Base-by-base conservation (phyloP, 2,797 vertebrate species). In the Chelon auratus region DNA sequence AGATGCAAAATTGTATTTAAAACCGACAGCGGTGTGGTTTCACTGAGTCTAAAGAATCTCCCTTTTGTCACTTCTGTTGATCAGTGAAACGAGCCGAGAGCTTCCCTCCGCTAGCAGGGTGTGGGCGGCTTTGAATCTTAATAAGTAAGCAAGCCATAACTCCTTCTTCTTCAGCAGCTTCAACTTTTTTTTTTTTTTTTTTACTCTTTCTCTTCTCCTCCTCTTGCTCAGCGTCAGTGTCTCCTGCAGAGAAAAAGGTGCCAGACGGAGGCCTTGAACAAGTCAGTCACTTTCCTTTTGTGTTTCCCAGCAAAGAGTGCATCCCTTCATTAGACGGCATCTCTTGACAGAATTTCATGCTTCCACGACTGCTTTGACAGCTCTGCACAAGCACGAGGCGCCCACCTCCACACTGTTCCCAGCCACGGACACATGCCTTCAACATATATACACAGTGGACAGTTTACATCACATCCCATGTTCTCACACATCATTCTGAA, bases 251-350 rank as follows among this genome's bases (percentile, higher is more conserved):
- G 61, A 74, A 72, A 33, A 75, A 65, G 69, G 69, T 87, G 89
- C 84, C 82, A 91, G 87, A 86, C 77, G 37, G 77, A 71, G 81
- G 80, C 87, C 83, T 90, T 84, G 89, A 87, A 75, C 82, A 15
- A 87, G 85, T 86, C 86, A 86, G 47, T 86, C 89, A 83, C 76
- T 72, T 64, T 83, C 66, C 64, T 62, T 89, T 89, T 89, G 86
- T 89, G 87, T 74, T 80, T 76, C 80, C 75, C 57, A 53, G 75
- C 67, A 42, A 8, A 82, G 72, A 85, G 77, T 71, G 78, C 76
- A 85, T 90, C 69, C 82, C 87, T 91, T 92, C 87, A 89, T 93
- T 92, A 92, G 82, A 87, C 72, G 63, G 78, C 75, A 77, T 73
- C 84, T 72, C 81, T 55, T 90, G 91, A 92, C 92, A 92, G 89